Percentiles rank a stretch among this genome's conserved stretches.
Conservation (phyloP, 1,140 invertebrate species). For the Dryas iulia region DNA sequence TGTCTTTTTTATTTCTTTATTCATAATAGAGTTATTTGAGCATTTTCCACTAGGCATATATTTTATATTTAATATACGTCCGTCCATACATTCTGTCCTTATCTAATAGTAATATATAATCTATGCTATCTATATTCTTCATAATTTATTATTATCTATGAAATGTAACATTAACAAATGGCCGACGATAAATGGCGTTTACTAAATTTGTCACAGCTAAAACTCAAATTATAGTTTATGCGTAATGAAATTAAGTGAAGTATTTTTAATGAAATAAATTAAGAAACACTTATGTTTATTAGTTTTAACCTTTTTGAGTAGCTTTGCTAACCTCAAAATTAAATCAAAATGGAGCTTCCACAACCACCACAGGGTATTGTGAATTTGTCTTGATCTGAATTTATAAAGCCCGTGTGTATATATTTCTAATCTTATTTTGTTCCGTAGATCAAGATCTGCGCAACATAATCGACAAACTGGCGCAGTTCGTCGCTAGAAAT, state of each 20-base stretch:
- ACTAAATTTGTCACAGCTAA: slow-evolving; percentile 16
- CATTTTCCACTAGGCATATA: too few relatives aligned
- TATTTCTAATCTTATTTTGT: background rate
- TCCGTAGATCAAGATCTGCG: slow-evolving; percentile 91
- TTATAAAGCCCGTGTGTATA: background rate
- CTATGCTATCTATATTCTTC: background rate
- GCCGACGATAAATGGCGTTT: slow-evolving; percentile 25
- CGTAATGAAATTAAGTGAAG: slow-evolving; percentile 13
- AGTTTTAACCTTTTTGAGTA: background rate
- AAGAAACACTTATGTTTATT: slow-evolving; percentile 13
- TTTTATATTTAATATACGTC: too few relatives aligned
- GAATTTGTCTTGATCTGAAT: slow-evolving; percentile 3
- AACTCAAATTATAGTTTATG: slow-evolving; percentile 13
- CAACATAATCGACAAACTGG: slow-evolving; percentile 99
- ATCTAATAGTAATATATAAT: background rate
- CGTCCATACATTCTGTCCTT: too few relatives aligned
- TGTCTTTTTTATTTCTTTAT: too few relatives aligned
- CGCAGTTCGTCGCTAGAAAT: slow-evolving; percentile 98
- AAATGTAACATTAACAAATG: slow-evolving; percentile 30
- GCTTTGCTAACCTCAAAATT: slow-evolving; percentile 38
- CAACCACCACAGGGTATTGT: slow-evolving; percentile 62
- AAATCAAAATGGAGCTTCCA: slow-evolving; percentile 64
- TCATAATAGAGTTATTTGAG: too few relatives aligned
- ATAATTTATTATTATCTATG: slow-evolving; percentile 8
- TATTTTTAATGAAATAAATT: slow-evolving; percentile 5